Percentiles rank a stretch among this genome's conserved stretches.
Evolutionary conservation across 2,113 vertebrate species (phyloP).

Genomic region (Amblyornis subalaris): DNA sequence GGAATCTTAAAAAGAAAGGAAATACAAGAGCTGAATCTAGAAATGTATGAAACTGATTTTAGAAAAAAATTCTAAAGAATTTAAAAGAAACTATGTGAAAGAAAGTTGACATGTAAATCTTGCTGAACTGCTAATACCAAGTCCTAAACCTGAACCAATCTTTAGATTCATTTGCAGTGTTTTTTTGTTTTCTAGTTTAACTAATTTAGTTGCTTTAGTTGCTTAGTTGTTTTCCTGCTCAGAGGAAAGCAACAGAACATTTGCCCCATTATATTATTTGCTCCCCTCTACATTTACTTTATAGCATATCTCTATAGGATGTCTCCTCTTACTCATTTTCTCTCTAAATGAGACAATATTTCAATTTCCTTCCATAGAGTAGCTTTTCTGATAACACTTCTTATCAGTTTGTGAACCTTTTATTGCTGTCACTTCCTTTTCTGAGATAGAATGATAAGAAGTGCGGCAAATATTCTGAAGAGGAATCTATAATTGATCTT

Average conservation of each 20-base stretch:
- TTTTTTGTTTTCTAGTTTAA: background rate
- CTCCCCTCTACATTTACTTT: background rate
- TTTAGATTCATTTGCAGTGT: background rate
- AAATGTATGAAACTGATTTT: background rate
- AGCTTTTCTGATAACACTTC: background rate
- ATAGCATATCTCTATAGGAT: background rate
- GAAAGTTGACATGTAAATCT: background rate
- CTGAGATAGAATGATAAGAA: background rate
- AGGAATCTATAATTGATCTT: background rate
- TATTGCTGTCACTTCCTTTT: constrained; percentile 3
- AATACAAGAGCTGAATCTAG: background rate
- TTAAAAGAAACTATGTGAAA: background rate
- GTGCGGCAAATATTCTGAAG: background rate
- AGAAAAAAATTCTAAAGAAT: background rate
- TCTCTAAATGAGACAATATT: constrained; percentile 24
- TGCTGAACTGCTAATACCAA: background rate
- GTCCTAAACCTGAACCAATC: background rate
- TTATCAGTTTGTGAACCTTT: background rate
- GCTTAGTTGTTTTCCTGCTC: background rate
- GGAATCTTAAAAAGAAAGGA: background rate
- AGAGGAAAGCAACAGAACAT: background rate
- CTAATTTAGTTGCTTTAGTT: background rate
- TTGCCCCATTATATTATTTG: background rate
- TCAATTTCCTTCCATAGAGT: constrained; percentile 9
- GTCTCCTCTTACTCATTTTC: background rate